Evolutionary conservation across 2,888 invertebrate species (phyloP).

Genomic region (Gari tellinella): DNA sequence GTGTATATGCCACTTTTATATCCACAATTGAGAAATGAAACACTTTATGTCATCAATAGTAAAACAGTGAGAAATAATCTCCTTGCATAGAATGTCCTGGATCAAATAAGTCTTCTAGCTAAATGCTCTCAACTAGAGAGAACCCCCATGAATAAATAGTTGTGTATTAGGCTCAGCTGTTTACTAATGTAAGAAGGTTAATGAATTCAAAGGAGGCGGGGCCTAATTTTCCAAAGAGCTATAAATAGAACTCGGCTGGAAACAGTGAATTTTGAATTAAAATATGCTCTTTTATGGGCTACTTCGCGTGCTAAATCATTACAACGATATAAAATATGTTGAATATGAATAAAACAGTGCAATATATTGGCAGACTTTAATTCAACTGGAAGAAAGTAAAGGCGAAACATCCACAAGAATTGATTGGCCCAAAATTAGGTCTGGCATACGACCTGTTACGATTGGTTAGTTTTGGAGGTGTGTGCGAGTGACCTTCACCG

Average conservation of each 20-base stretch:
- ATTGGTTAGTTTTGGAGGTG: conserved; percentile 43
- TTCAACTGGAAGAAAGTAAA: too few relatives aligned
- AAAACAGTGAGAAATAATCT: too few relatives aligned
- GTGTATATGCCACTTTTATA: too few relatives aligned
- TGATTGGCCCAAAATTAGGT: conserved; percentile 1
- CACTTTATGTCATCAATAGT: too few relatives aligned
- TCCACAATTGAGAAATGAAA: too few relatives aligned
- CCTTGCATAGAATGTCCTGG: neutral
- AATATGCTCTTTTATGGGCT: too few relatives aligned
- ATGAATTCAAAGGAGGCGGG: conserved; percentile 49
- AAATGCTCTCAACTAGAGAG: too few relatives aligned
- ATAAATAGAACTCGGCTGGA: conserved; percentile 20
- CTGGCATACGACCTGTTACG: neutral
- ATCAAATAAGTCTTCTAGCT: neutral
- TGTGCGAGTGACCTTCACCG: conserved; percentile 30
- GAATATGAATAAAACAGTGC: too few relatives aligned
- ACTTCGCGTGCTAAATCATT: too few relatives aligned
- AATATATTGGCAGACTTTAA: too few relatives aligned
- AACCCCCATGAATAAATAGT: too few relatives aligned
- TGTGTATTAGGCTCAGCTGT: conserved; percentile 37
- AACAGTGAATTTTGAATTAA: neutral
- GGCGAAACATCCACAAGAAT: neutral
- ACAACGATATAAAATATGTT: too few relatives aligned
- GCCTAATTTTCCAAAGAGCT: conserved; percentile 7
- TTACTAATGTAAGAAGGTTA: conserved; percentile 31